Evolutionary conservation across 1,140 invertebrate genomes (phyloP).

Genomic region (Drosophila ogumai): DNA sequence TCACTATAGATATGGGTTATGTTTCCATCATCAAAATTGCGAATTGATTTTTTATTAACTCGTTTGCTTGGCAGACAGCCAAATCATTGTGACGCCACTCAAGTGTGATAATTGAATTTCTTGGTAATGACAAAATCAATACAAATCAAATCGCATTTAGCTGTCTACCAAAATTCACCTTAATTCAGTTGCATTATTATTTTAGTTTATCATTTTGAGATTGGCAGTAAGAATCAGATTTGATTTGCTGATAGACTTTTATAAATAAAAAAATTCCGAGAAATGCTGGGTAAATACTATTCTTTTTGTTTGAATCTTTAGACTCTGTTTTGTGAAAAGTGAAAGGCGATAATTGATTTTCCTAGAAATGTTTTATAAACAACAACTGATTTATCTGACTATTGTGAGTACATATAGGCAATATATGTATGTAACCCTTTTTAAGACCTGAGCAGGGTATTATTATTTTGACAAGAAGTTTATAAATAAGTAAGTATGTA

Average conservation of each 20-base stretch:
- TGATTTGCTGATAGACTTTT: conserved; percentile 2
- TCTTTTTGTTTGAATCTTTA: not conserved
- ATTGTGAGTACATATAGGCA: not conserved
- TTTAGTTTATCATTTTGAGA: conserved; percentile 7
- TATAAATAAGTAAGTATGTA: too few relatives aligned
- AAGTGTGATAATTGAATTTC: conserved; percentile 16
- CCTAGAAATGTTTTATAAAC: not conserved
- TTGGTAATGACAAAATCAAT: conserved; percentile 12
- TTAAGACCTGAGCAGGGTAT: not conserved
- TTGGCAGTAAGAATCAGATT: not conserved
- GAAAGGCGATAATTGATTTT: not conserved
- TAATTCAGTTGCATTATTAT: not conserved
- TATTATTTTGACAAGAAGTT: too few relatives aligned
- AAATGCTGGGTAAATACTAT: not conserved
- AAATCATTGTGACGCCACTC: not conserved
- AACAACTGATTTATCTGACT: not conserved
- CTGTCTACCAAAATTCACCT: not conserved
- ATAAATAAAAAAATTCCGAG: not conserved
- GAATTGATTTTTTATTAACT: not conserved
- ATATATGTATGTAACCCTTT: not conserved
- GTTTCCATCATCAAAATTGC: not conserved
- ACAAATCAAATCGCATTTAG: conserved; percentile 2
- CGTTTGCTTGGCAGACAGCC: not conserved
- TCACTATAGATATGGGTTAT: not conserved
- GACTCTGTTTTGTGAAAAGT: not conserved